A percentile compares a stretch with the other conserved stretches of the same genome.
Conservation (phyloP, 2,888 invertebrate species). For the Erynnis tages region DNA sequence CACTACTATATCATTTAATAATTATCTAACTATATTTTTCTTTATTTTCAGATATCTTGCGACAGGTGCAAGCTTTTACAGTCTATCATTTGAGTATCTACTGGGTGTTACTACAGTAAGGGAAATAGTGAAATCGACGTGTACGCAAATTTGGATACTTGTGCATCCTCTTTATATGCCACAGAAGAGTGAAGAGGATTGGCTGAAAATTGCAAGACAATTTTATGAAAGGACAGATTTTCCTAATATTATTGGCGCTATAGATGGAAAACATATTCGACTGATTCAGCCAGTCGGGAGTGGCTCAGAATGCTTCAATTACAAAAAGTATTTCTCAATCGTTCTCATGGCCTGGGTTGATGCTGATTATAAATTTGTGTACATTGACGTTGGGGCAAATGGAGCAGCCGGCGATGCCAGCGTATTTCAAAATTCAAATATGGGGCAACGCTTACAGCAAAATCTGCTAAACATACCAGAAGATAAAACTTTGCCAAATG, state of each 20-base stretch:
- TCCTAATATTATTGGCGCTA: background rate
- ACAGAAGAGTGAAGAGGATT: background rate
- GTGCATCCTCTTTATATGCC: background rate
- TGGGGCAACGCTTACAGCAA: too few species aligned
- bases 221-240: background rate
- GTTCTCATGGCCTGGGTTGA: background rate
- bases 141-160: background rate
- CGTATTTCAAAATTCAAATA: too few species aligned
- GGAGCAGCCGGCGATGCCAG: too few species aligned
- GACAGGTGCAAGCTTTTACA: background rate
- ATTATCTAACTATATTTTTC: too few species aligned
- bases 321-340: background rate
- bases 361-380: background rate
- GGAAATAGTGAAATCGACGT: background rate
- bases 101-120: background rate
- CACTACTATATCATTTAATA: too few species aligned
- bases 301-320: background rate
- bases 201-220: background rate
- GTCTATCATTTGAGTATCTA: background rate
- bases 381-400: background rate
- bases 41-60: background rate
- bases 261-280: background rate
- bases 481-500: background rate
- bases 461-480: constrained; percentile 13
- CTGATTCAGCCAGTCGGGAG: background rate